A percentile compares a stretch with the other conserved stretches of the same genome.
These are phyloP conservation scores for Corydoras sp. DNA, from an alignment of 2,113 vertebrate genomes.

Conservation along the genomic window DNA sequence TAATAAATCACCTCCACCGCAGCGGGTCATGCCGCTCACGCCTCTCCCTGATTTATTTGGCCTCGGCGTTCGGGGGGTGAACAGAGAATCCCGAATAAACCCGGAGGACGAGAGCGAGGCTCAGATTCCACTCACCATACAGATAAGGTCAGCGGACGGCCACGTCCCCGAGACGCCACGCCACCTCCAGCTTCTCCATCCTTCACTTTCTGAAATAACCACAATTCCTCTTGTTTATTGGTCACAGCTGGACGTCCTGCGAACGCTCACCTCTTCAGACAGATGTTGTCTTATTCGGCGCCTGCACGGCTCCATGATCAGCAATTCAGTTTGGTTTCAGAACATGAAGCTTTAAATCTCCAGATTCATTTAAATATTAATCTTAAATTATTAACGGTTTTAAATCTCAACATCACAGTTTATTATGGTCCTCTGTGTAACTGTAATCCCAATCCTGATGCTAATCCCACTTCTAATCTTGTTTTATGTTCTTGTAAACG, in stretches of 20 bases:
- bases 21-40: constrained; percentile 42
- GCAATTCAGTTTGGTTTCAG: neutral
- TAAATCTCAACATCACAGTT: too few relatives aligned
- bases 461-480: too few relatives aligned
- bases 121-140: constrained; percentile 22
- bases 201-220: neutral
- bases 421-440: too few relatives aligned
- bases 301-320: neutral
- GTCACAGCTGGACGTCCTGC: constrained; percentile 33
- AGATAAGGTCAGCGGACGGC: constrained; percentile 25
- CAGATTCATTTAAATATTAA: too few relatives aligned
- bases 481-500: too few relatives aligned
- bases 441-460: too few relatives aligned
- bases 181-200: neutral
- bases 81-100: constrained; percentile 5
- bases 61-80: constrained; percentile 28
- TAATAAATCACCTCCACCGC: constrained; percentile 48
- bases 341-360: too few relatives aligned
- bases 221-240: constrained; percentile 25
- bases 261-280: constrained; percentile 36
- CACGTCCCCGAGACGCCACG: neutral
- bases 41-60: constrained; percentile 36
- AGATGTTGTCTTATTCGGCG: neutral
- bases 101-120: neutral
- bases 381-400: too few relatives aligned